phyloP scores from a whole-genome alignment of 2,797 vertebrate genomes.

The Peromyscus aztecus region DNA sequence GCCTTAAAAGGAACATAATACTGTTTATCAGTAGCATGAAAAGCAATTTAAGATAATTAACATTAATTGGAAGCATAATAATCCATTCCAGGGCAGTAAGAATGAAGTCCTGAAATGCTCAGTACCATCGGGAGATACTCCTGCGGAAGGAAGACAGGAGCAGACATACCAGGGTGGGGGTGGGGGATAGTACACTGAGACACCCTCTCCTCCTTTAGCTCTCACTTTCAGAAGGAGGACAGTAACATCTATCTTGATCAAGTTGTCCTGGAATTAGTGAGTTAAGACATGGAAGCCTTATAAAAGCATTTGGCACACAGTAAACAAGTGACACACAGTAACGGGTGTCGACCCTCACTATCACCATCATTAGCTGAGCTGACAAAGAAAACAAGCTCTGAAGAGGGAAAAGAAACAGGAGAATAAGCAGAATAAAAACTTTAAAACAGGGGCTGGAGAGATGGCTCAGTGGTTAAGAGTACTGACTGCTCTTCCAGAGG shows the following conservation, averaged over 20 bases:
- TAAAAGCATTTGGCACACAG: slow-evolving; percentile 1
- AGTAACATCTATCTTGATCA: neutral
- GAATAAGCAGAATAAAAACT: neutral
- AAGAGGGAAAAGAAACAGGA: neutral
- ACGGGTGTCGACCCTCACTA: neutral
- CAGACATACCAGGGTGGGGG: neutral
- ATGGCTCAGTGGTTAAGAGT: too few species aligned
- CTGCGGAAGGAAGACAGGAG: slow-evolving; percentile 38
- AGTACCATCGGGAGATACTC: neutral
- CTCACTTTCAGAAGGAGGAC: neutral
- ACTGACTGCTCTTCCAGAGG: too few species aligned
- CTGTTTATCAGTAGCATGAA: slow-evolving; percentile 30
- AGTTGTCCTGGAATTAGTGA: neutral
- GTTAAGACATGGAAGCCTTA: neutral
- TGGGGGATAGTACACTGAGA: neutral
- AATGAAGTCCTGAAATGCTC: neutral
- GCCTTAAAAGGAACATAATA: slow-evolving; percentile 15
- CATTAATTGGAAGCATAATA: neutral
- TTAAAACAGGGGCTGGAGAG: too few species aligned
- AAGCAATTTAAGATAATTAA: slow-evolving; percentile 43
- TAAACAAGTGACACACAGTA: neutral
- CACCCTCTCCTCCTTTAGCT: neutral
- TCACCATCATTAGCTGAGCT: slow-evolving; percentile 28
- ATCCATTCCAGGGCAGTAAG: neutral
- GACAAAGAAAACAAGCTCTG: neutral